These are phyloP conservation scores for Cuculus canorus DNA, from an alignment of 2,797 vertebrate genomes.

Conservation along the genomic window DNA sequence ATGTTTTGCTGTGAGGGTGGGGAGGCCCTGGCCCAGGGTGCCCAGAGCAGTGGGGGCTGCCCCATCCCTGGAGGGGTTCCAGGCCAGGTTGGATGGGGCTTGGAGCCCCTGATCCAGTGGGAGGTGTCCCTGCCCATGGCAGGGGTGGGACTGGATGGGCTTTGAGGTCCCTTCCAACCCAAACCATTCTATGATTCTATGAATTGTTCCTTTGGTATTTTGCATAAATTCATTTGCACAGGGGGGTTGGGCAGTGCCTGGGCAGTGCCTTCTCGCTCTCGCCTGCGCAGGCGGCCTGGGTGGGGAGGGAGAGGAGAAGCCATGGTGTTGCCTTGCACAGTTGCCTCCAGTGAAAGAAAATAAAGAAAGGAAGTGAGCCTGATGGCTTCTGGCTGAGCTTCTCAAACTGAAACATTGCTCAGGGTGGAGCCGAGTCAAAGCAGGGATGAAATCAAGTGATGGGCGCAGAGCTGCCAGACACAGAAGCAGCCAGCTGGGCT, in stretches of 20 bases:
- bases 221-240: background rate
- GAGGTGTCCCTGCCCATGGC: too few species aligned
- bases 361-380: background rate
- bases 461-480: background rate
- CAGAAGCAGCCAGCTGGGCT: background rate
- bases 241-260: background rate
- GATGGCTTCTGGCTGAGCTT: background rate
- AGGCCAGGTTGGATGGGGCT: too few species aligned
- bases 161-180: too few species aligned
- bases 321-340: background rate
- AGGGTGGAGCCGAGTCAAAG: background rate
- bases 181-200: too few species aligned
- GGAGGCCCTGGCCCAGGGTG: too few species aligned
- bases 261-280: background rate
- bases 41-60: too few species aligned
- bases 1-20: too few species aligned
- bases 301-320: background rate
- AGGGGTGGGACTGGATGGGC: too few species aligned
- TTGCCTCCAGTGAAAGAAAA: background rate
- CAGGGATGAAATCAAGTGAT: background rate
- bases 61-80: too few species aligned
- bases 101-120: too few species aligned
- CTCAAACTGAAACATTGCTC: fast-evolving
- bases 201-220: background rate
- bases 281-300: background rate